These are phyloP conservation scores for Diplosoma virens DNA, from an alignment of 23 tunicate species.

Conservation along the genomic window DNA sequence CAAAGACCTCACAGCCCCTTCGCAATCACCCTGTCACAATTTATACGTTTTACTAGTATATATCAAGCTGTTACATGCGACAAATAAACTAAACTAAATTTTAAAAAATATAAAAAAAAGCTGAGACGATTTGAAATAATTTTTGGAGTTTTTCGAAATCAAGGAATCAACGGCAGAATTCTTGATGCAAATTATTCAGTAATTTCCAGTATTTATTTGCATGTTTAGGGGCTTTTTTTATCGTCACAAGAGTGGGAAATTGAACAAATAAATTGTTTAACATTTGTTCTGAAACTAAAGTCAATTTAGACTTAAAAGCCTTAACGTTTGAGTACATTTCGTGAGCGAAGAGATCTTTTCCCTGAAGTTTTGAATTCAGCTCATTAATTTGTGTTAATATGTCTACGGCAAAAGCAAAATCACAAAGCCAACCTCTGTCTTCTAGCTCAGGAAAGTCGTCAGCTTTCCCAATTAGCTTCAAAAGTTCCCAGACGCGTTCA, in stretches of 20 bases:
- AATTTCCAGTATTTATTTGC: conserved; percentile 28
- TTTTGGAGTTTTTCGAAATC: no score
- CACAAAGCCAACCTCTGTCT: conserved; percentile 27
- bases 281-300: conserved; percentile 20
- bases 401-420: conserved; percentile 30
- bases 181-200: conserved; percentile 24
- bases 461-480: conserved; percentile 26
- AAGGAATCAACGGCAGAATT: conserved; percentile 33
- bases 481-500: conserved; percentile 26
- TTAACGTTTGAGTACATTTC: no score
- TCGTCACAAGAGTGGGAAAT: conserved; percentile 25
- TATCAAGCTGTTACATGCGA: no score
- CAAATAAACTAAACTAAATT: no score
- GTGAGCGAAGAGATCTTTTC: conserved; percentile 24
- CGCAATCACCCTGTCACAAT: no score
- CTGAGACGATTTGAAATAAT: conserved; percentile 15
- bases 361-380: conserved; percentile 29
- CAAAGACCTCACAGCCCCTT: no score
- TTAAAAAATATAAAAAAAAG: no score
- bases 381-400: conserved; percentile 31
- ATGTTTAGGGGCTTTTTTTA: conserved; percentile 24
- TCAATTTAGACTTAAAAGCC: conserved; percentile 17
- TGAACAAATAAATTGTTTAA: conserved; percentile 6
- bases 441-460: conserved; percentile 25
- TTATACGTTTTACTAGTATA: no score